Evolutionary conservation across 2,797 vertebrate species (phyloP).

Genomic region (Gorsachius magnificus): DNA sequence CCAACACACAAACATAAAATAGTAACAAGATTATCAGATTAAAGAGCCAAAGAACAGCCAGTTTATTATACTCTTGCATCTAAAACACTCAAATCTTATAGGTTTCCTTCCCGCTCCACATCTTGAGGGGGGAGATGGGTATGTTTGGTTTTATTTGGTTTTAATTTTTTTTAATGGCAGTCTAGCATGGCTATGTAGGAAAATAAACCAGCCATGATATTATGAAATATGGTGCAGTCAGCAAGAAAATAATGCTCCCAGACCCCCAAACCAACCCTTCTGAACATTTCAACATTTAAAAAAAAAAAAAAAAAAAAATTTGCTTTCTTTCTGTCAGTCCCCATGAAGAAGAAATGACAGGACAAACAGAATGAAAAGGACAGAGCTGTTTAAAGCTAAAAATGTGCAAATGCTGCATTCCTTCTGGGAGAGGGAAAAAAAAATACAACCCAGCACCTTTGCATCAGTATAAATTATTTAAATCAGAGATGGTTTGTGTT

Average conservation of each 20-base stretch:
- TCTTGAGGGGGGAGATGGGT: not conserved
- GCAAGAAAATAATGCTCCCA: not conserved
- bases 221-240: not conserved
- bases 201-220: not conserved
- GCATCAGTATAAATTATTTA: constrained; percentile 48
- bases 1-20: constrained; percentile 56
- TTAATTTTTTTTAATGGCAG: not conserved
- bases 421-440: not conserved
- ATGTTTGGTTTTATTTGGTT: not conserved
- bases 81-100: constrained; percentile 19
- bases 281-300: not conserved
- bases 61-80: constrained; percentile 35
- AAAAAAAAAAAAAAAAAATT: not conserved
- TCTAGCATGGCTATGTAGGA: not conserved
- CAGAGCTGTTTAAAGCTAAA: constrained; percentile 6
- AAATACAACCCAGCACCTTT: not conserved
- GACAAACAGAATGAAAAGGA: not conserved
- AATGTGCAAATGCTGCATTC: constrained; percentile 6
- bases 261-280: not conserved
- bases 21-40: constrained; percentile 69
- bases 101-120: not conserved
- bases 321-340: not conserved
- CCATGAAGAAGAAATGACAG: not conserved
- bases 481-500: constrained; percentile 20
- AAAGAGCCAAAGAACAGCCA: constrained; percentile 54